Evolutionary conservation across 2,797 vertebrate species (phyloP).

Genomic region (Tenualosa ilisha): DNA sequence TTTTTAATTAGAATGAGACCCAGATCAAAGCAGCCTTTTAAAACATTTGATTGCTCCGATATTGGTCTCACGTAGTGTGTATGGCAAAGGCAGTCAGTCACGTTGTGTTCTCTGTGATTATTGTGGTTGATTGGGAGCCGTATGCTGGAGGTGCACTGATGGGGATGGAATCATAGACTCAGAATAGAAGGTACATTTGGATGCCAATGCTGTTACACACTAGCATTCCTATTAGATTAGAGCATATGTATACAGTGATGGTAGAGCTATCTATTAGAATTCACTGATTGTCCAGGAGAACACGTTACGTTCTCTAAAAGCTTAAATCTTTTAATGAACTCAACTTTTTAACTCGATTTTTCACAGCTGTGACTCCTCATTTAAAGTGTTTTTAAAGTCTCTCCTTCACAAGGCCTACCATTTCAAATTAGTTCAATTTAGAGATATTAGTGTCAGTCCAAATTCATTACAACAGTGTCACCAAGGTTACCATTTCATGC

Average conservation of each 20-base stretch:
- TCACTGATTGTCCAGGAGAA: neutral
- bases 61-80: neutral
- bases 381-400: neutral
- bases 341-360: neutral
- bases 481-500: neutral
- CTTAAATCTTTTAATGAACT: neutral
- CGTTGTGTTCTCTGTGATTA: neutral
- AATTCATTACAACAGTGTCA: neutral
- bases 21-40: conserved; percentile 12
- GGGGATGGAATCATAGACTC: neutral
- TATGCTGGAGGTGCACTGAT: neutral
- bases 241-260: neutral
- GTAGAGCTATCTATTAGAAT: neutral
- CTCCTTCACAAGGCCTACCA: neutral
- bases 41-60: conserved; percentile 20
- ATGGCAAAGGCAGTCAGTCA: neutral
- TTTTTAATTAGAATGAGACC: neutral
- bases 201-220: neutral
- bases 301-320: neutral
- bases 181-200: neutral
- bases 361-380: neutral
- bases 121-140: neutral
- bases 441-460: neutral
- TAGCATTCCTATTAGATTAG: neutral
- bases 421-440: neutral